Percentiles rank a stretch among this genome's conserved stretches.
Conservation (phyloP, 2,797 vertebrate species). For the Chaetophractus vellerosus region DNA sequence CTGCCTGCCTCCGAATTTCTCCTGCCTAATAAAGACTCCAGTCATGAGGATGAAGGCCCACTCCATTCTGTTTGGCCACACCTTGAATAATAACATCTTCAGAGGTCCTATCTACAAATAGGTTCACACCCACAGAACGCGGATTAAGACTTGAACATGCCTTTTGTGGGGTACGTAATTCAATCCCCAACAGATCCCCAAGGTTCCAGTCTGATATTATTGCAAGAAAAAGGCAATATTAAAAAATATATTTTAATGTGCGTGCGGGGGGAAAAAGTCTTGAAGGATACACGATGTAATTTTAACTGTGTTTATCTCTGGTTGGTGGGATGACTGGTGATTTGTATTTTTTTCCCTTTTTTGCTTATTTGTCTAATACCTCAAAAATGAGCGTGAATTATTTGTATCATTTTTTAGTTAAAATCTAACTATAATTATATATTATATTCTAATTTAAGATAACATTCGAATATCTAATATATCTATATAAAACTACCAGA, state of each 20-base stretch:
- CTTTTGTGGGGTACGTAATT: too few relatives aligned
- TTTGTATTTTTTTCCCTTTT: neutral
- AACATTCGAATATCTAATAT: neutral
- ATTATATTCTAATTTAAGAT: neutral
- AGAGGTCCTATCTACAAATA: too few relatives aligned
- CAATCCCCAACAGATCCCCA: neutral
- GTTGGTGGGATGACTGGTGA: neutral
- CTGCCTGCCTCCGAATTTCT: too few relatives aligned
- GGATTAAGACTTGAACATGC: too few relatives aligned
- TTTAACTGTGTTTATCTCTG: neutral
- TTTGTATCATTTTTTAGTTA: slow-evolving; percentile 31
- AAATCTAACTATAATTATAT: neutral
- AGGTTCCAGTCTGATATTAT: slow-evolving; percentile 1
- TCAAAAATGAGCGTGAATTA: slow-evolving; percentile 34
- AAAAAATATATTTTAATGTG: neutral
- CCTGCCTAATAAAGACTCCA: too few relatives aligned
- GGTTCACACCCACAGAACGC: too few relatives aligned
- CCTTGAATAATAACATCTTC: too few relatives aligned
- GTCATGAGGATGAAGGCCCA: too few relatives aligned
- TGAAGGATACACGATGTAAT: neutral
- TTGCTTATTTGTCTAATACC: slow-evolving; percentile 2
- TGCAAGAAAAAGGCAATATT: neutral
- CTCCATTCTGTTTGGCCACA: too few relatives aligned
- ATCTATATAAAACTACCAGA: neutral
- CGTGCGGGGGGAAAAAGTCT: neutral